A percentile compares a stretch with the other conserved stretches of the same genome.
Evolutionary conservation across 2,797 vertebrate species (phyloP).

Genomic region (Typhlichthys subterraneus): DNA sequence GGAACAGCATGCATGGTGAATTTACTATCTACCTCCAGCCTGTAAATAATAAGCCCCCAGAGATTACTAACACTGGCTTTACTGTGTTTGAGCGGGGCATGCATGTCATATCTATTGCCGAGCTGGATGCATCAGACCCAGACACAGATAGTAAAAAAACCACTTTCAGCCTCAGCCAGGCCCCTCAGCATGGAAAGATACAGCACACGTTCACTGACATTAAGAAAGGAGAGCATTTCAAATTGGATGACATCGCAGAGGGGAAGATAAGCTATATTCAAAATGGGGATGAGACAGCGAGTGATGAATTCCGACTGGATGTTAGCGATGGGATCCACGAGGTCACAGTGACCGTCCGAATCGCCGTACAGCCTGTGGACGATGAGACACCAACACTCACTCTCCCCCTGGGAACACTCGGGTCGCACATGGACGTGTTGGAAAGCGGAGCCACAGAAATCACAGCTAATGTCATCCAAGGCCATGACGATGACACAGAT

Average conservation of each 20-base stretch:
- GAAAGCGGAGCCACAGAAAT: conserved; percentile 92
- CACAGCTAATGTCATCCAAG: conserved; percentile 86
- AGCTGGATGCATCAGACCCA: conserved; percentile 84
- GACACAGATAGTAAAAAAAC: conserved; percentile 85
- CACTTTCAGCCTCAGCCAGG: conserved; percentile 84
- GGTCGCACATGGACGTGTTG: conserved; percentile 88
- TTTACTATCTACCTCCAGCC: conserved; percentile 90
- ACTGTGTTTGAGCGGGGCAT: conserved; percentile 80
- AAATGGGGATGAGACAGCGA: conserved; percentile 80
- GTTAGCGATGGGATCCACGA: conserved; percentile 89
- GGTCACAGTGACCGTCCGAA: conserved; percentile 86
- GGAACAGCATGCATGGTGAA: conserved; percentile 83
- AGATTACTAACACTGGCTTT: conserved; percentile 94
- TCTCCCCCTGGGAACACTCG: conserved; percentile 83
- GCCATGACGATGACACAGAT: conserved; percentile 84
- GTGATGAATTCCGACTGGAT: conserved; percentile 86
- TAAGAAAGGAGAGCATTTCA: conserved; percentile 78
- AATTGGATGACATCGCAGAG: conserved; percentile 81
- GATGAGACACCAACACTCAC: conserved; percentile 80
- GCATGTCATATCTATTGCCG: conserved; percentile 79
- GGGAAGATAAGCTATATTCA: conserved; percentile 87
- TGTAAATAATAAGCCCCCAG: conserved; percentile 92
- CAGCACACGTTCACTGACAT: conserved; percentile 77
- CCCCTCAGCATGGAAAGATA: conserved; percentile 83
- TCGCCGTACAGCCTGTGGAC: conserved; percentile 83